Conservation (phyloP, 2,797 vertebrate species). For the Microctenopoma stevenorrisi region DNA sequence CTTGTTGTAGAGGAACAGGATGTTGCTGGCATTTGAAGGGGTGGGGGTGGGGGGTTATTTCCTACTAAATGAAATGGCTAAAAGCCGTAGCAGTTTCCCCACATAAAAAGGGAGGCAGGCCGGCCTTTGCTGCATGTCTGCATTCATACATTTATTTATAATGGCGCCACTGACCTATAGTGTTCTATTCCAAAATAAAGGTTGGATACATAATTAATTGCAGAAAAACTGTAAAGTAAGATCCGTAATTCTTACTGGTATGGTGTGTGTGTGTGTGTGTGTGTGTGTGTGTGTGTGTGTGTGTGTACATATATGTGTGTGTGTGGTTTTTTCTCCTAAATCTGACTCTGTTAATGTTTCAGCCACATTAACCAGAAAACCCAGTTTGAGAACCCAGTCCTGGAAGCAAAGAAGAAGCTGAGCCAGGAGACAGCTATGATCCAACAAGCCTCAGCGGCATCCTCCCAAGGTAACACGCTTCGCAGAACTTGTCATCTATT, state of each 20-base stretch:
- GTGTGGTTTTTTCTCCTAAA: slow-evolving; percentile 18
- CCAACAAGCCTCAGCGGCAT: slow-evolving; percentile 75
- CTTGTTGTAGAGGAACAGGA: slow-evolving; percentile 62
- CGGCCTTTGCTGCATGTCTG: slow-evolving; percentile 24
- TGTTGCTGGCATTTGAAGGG: slow-evolving; percentile 38
- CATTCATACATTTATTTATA: slow-evolving; percentile 53
- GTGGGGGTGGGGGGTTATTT: slow-evolving; percentile 44
- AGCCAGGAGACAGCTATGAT: slow-evolving; percentile 74
- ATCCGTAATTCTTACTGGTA: slow-evolving; percentile 32
- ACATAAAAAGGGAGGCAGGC: slow-evolving; percentile 19
- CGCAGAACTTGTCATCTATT: neutral
- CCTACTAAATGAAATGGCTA: slow-evolving; percentile 60
- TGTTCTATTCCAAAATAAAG: slow-evolving; percentile 24
- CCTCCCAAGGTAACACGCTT: slow-evolving; percentile 75
- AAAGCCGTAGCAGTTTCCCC: slow-evolving; percentile 44
- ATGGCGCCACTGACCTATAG: slow-evolving; percentile 26
- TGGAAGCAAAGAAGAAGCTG: slow-evolving; percentile 94
- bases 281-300: slow-evolving; percentile 19
- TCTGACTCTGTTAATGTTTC: slow-evolving; percentile 45
- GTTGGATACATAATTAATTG: slow-evolving; percentile 61
- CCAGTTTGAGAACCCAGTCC: slow-evolving; percentile 98
- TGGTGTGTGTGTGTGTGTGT: slow-evolving; percentile 9
- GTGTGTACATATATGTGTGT: slow-evolving; percentile 7
- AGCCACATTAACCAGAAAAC: slow-evolving; percentile 99
- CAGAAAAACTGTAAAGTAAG: slow-evolving; percentile 42